Evolutionary conservation across 2,888 invertebrate genomes (phyloP), one percentile per base, ranked within the genome.

Genomic region (Macaria notata): DNA sequence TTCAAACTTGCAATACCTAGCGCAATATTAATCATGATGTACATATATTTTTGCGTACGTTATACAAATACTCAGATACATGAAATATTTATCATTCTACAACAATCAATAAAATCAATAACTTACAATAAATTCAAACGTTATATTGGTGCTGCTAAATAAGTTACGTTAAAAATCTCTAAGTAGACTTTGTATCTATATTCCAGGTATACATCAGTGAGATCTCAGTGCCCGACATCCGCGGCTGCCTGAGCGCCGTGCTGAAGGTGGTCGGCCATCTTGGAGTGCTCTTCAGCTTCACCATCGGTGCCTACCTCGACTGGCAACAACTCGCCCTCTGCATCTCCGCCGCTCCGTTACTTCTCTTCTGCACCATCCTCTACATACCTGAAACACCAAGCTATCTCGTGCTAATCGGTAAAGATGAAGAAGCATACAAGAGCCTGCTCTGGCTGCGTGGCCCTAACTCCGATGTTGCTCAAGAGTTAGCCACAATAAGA

Each of bases 301-400:
- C 95, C 55, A 94, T 96, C 33, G 98, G 98, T 46, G 95, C 96
- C 9, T 95, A 95, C 79, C 87, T 97, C 6, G 95, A 96, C 82
- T 98, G 97, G 97, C 93, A 96, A 62, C 95, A 96, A 78, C 92
- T 98, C 57, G 97, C 98, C 0, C 92, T 95, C 39, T 93, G 96
- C 64, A 96, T 96, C 62, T 94, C 96, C 6, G 92, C 96, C 41
- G 95, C 96, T 6, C 96, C 97, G 1, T 89, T 96, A 53, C 93
- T 96, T 61, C 93, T 96, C 61, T 95, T 96, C 82, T 89, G 95
- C 62, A 94, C 95, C 4, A 94, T 96, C 55, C 93, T 95, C 51
- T 95, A 94, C 79, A 94, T 97, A 73, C 98, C 98, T 36, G 98
- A 98, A 88, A 97, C 97, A 42, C 98, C 98, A 9, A 95, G 96